Conservation (phyloP, 2,797 vertebrate species). For the Muscicapa comitata region DNA sequence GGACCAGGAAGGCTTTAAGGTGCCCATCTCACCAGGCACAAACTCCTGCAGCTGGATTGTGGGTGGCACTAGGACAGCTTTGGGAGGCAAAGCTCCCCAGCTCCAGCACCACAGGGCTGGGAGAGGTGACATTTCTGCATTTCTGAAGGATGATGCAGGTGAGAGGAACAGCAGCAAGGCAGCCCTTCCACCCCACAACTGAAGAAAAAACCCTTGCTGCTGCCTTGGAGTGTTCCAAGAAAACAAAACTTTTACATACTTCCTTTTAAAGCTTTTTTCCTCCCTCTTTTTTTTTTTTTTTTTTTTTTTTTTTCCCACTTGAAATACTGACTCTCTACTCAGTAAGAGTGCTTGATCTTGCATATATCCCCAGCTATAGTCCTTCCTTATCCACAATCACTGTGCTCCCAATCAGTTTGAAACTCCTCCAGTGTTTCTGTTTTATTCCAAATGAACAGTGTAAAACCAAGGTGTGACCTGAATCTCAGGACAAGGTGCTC, state of each 20-base stretch:
- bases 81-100: neutral
- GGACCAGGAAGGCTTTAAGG: neutral
- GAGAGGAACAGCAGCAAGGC: neutral
- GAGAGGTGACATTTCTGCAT: neutral
- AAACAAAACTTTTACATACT: neutral
- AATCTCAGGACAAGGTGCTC: too few relatives aligned
- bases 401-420: neutral
- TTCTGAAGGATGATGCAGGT: fast-evolving
- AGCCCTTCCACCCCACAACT: neutral
- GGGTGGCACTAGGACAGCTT: neutral
- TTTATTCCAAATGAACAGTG: neutral
- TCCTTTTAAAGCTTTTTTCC: neutral
- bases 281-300: fast-evolving
- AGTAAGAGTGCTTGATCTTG: neutral
- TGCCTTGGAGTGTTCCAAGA: neutral
- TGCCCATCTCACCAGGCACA: neutral
- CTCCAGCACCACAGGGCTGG: fast-evolving
- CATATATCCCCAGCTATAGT: fast-evolving
- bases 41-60: fast-evolving
- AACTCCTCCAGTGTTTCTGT: neutral
- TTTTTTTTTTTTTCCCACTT: neutral
- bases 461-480: neutral
- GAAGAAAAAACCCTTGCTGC: neutral
- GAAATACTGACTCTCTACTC: neutral
- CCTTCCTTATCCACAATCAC: fast-evolving